Base-by-base conservation (phyloP, 2,113 vertebrate species). In the Nycticebus coucang region DNA sequence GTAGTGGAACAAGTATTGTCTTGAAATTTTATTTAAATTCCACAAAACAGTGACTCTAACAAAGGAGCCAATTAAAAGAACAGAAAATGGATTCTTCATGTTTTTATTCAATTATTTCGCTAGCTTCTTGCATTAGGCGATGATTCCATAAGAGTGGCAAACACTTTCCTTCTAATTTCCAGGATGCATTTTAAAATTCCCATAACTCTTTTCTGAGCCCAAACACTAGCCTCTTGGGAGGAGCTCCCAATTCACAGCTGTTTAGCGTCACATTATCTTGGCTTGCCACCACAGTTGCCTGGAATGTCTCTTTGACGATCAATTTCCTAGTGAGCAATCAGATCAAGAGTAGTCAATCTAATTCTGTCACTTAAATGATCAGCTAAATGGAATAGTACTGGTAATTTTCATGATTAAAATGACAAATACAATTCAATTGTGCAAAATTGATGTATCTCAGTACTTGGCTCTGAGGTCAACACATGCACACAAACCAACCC, bases 361-460 rank as follows among this genome's bases (percentile, higher is more conserved):
- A 96, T 95, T 85, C 72, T 50, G n/a, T 62, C 60, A 93, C 60
- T 35, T 92, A 82, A 93, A 95, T 85, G 60, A 77, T 78, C 57
- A 93, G 64, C 28, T 93, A 92, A 77, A 33, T 78, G 33, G 9
- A 78, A 95, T 28, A 78, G n/a, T 57, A 35, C n/a, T 80, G 33
- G 71, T 62, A 68, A 93, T 96, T 89, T 89, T 62, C 18, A 19
- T 95, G 72, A 94, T 92, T 94, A 82, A 95, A 89, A 80, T 95
- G 81, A 85, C 77, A 95, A 92, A 95, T 90, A 90, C 7, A 95
- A 90, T 84, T 88, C 87, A 92, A 30, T 79, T 92, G 50, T 62
- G 45, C 60, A 74, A 79, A 84, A 92, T 45, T 89, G 72, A 92
- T 57, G 33, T n/a, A 77, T 82, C 37, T 88, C 79, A 79, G 33